Conservation (phyloP, 1,140 invertebrate species). For the Rhynchophorus ferrugineus region DNA sequence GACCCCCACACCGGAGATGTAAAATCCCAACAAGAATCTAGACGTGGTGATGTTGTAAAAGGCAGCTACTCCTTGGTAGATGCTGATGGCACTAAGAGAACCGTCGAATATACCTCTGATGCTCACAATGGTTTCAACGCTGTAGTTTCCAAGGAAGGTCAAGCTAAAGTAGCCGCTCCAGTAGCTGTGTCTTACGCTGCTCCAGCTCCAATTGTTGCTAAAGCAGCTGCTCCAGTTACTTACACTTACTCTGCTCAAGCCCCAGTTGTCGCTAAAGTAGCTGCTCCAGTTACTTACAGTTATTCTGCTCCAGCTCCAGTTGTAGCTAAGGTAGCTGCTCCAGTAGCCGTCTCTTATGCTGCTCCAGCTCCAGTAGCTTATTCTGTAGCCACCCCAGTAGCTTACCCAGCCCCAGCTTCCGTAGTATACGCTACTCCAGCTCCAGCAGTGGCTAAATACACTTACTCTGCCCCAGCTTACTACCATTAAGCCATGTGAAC, state of each 20-base stretch:
- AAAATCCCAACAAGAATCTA: slow-evolving; percentile 50
- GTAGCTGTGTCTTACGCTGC: too few species aligned
- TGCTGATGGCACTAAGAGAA: slow-evolving; percentile 25
- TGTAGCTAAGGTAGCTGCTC: slow-evolving; percentile 29
- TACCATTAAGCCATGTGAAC: slow-evolving; percentile 10
- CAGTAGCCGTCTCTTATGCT: slow-evolving; percentile 31
- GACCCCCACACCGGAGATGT: slow-evolving; percentile 53
- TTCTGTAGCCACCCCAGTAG: slow-evolving; percentile 10
- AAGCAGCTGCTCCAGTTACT: slow-evolving; percentile 11
- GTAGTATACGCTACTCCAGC: slow-evolving; percentile 32
- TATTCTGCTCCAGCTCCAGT: slow-evolving; percentile 20
- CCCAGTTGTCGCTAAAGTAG: slow-evolving; percentile 32
- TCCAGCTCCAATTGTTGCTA: too few species aligned
- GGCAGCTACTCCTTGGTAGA: slow-evolving; percentile 36
- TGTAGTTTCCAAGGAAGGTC: slow-evolving; percentile 39
- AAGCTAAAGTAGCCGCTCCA: slow-evolving; percentile 37
- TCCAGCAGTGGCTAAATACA: slow-evolving; percentile 32
- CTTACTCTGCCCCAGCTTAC: slow-evolving; percentile 23
- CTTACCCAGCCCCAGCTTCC: slow-evolving; percentile 22
- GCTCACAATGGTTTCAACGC: slow-evolving; percentile 47
- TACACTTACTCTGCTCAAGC: slow-evolving; percentile 26
- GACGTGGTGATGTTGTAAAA: slow-evolving; percentile 55
- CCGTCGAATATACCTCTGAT: slow-evolving; percentile 60
- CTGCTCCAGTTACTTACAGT: slow-evolving; percentile 10
- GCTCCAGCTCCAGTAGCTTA: too few species aligned